Conservation (phyloP, 2,888 invertebrate species). For the Gisinianus flammeolus region DNA sequence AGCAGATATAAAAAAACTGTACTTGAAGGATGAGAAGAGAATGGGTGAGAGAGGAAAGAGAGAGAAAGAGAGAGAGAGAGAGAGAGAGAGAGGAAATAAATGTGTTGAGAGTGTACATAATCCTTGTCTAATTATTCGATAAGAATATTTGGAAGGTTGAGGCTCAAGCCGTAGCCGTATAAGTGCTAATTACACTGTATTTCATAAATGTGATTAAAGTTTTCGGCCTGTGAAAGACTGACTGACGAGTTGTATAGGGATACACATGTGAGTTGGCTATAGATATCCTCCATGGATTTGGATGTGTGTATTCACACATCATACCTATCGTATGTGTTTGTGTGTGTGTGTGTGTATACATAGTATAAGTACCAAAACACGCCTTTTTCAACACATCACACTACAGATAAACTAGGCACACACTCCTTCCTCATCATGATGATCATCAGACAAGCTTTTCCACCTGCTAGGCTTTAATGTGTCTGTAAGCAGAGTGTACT, state of each 20-base stretch:
- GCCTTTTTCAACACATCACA: conserved; percentile 15
- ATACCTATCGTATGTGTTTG: too few species aligned
- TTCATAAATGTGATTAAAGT: conserved; percentile 59
- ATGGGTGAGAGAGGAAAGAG: conserved; percentile 12
- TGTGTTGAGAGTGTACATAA: conserved; percentile 24
- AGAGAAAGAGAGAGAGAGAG: conserved; percentile 7
- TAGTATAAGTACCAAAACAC: neutral
- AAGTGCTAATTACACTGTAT: conserved; percentile 58
- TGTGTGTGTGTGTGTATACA: neutral
- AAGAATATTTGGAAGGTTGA: conserved; percentile 55
- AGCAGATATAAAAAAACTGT: neutral
- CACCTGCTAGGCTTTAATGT: conserved; percentile 45
- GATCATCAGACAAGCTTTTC: conserved; percentile 46
- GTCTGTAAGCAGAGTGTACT: conserved; percentile 13
- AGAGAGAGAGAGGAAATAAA: conserved; percentile 2
- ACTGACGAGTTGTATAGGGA: neutral
- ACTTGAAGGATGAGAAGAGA: neutral
- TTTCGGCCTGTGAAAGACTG: conserved; percentile 39
- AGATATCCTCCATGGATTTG: neutral
- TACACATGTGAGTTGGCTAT: neutral
- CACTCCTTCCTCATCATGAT: conserved; percentile 52
- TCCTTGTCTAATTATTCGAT: conserved; percentile 55
- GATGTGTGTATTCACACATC: too few species aligned
- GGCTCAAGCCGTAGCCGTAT: conserved; percentile 50
- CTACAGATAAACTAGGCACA: conserved; percentile 47